Evolutionary conservation across 2,888 invertebrate species (phyloP), one percentile per base, ranked within the genome.

Genomic region (Baccha elongata): DNA sequence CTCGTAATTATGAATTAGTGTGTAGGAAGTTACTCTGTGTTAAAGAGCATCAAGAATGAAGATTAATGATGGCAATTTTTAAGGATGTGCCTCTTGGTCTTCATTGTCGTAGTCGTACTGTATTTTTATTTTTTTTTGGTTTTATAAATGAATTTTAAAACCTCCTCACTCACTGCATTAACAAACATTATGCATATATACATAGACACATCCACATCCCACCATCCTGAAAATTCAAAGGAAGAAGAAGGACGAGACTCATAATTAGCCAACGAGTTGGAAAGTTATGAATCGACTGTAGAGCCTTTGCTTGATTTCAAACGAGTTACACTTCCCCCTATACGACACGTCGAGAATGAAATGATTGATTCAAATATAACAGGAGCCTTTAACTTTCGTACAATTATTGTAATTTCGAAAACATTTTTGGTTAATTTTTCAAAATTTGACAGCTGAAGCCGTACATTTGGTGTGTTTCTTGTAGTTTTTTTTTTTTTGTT

Each of bases 391-490:
- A 78, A 74, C 68, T 84, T 84, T 69, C 79, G 74, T 67, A 84
- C 84, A 79, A 79, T 84, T 84, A 84, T 84, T 84, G 74, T 79
- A 84, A 84, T 79, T 84, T 84, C 35, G 74, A 84, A 69, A 78
- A 69, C 71, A 81, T 78, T 78, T 78, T 78, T 42, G 71, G 74
- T 85, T 79, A 85, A 86, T 86, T 86, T 86, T 84, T 86, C 85
- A 86, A 84, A 81, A 86, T 86, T 85, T 85, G 85, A 85, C 85
- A 86, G 84, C 68, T 67, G 29, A 79, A 73, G 73, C 68, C 79
- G 50, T 83, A 42, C 58, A 42, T 60, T 60, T 60, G 58, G 40
- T 42, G 42, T 58, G 58, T 42, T 40, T 3, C n/a, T 40, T 3
- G 19, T n/a, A n/a, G n/a, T n/a, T n/a, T 53, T 37, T 13, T 26